phyloP scores from a whole-genome alignment of 2,113 vertebrate genomes.

The Pseudolaguvia tuberculata region DNA sequence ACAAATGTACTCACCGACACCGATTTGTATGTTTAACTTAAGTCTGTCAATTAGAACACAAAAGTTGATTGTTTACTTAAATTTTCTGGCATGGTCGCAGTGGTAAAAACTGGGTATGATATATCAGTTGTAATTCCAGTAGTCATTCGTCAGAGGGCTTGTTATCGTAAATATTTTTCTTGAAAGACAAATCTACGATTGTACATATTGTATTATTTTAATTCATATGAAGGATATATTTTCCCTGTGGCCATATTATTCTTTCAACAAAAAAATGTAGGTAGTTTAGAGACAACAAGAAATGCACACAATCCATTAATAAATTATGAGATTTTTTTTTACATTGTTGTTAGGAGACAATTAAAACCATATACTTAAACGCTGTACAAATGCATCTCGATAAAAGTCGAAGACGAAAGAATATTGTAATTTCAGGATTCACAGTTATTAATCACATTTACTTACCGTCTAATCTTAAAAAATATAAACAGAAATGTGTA shows the following conservation, averaged over 20 bases:
- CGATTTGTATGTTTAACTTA: background rate
- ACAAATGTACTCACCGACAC: background rate
- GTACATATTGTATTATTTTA: constrained; percentile 17
- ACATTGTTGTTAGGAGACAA: background rate
- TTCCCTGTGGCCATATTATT: constrained; percentile 2
- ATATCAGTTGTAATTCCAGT: constrained; percentile 46
- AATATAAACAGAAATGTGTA: background rate
- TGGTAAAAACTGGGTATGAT: constrained; percentile 32
- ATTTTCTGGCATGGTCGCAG: constrained; percentile 30
- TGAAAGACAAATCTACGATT: constrained; percentile 13
- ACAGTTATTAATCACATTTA: constrained; percentile 15
- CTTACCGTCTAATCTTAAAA: constrained; percentile 18
- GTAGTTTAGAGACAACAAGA: background rate
- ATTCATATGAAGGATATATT: constrained; percentile 19
- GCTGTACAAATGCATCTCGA: background rate
- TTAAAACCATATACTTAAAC: background rate
- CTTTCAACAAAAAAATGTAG: background rate
- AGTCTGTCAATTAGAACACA: constrained; percentile 10
- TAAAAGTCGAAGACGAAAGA: constrained; percentile 15
- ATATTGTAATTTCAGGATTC: constrained; percentile 2
- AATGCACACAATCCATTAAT: background rate
- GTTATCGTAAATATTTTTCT: constrained; percentile 37
- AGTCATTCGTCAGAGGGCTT: constrained; percentile 43
- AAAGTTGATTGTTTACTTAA: constrained; percentile 24
- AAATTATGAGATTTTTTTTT: background rate